phyloP scores from a whole-genome alignment of 2,797 vertebrate species.

The Choloepus didactylus region DNA sequence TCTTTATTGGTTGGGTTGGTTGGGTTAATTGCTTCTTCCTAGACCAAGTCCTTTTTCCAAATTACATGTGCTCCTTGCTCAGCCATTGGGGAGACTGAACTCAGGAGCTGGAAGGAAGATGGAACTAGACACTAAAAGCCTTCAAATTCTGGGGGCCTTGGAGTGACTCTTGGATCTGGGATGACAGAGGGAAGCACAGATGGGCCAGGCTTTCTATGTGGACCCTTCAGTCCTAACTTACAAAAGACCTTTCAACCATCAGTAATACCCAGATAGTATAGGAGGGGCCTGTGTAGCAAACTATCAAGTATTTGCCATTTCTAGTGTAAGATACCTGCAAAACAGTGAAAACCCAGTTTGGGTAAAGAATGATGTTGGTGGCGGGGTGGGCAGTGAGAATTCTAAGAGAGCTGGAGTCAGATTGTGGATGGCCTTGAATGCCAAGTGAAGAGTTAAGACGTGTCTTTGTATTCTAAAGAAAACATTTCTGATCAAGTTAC shows the following conservation, averaged over 20 bases:
- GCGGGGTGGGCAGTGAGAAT: background rate
- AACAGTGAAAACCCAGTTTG: background rate
- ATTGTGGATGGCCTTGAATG: background rate
- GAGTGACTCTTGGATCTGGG: background rate
- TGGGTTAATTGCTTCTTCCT: background rate
- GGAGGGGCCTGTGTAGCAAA: background rate
- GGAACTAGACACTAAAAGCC: background rate
- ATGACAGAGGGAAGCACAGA: background rate
- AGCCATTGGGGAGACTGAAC: background rate
- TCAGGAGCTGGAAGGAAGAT: background rate
- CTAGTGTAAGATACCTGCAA: background rate
- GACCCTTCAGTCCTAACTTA: too few species aligned
- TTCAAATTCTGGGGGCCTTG: background rate
- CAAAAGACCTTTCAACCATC: background rate
- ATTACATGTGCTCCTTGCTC: background rate
- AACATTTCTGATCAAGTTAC: conserved; percentile 38
- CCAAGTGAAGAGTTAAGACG: conserved; percentile 11
- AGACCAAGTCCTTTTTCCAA: background rate
- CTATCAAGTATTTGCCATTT: background rate
- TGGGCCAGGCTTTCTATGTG: background rate
- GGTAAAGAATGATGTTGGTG: background rate
- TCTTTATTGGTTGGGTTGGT: too few species aligned
- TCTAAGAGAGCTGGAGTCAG: background rate
- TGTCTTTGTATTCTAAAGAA: conserved; percentile 64
- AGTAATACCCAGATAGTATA: background rate